Conservation (phyloP, 23 tunicate genomes). For the Ciona savignyi region DNA sequence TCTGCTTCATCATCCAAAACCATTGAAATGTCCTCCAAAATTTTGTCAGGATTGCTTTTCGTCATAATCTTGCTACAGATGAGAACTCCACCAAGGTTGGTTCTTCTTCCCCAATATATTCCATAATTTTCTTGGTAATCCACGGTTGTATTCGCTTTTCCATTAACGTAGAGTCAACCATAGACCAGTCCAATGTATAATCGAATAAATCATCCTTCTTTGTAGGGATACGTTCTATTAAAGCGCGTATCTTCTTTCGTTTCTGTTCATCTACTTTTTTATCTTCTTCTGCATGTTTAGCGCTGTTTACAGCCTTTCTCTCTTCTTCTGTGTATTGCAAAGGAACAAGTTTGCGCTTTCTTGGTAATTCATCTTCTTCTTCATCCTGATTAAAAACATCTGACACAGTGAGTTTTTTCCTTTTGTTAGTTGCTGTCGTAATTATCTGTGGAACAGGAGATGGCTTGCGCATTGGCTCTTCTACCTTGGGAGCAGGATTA, state of each 20-base stretch:
- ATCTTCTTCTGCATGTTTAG: conserved; percentile 40
- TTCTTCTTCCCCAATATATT: conserved; percentile 99
- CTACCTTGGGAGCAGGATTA: background rate
- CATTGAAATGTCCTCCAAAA: conserved; percentile 85
- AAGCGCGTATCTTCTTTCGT: conserved; percentile 67
- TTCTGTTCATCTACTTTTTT: conserved; percentile 56
- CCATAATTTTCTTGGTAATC: conserved; percentile 88
- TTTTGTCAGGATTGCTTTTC: conserved; percentile 75
- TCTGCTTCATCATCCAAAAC: conserved; percentile 99
- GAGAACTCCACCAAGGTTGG: conserved; percentile 93
- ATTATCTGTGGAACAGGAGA: background rate
- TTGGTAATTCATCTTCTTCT: conserved; percentile 92
- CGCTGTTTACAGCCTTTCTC: conserved; percentile 54
- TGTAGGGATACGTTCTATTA: conserved; percentile 96
- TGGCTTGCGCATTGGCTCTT: background rate
- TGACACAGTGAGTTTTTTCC: conserved; percentile 72
- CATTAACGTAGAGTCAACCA: conserved; percentile 72
- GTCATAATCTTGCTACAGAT: conserved; percentile 96
- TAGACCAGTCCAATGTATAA: conserved; percentile 84
- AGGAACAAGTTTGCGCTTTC: conserved; percentile 80
- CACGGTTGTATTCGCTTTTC: conserved; percentile 95
- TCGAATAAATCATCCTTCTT: conserved; percentile 88
- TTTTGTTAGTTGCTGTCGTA: conserved; percentile 21
- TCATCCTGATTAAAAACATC: conserved; percentile 93
- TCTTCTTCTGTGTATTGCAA: conserved; percentile 82